Evolutionary conservation across 2,113 vertebrate species (phyloP).

Genomic region (Notechis scutatus): DNA sequence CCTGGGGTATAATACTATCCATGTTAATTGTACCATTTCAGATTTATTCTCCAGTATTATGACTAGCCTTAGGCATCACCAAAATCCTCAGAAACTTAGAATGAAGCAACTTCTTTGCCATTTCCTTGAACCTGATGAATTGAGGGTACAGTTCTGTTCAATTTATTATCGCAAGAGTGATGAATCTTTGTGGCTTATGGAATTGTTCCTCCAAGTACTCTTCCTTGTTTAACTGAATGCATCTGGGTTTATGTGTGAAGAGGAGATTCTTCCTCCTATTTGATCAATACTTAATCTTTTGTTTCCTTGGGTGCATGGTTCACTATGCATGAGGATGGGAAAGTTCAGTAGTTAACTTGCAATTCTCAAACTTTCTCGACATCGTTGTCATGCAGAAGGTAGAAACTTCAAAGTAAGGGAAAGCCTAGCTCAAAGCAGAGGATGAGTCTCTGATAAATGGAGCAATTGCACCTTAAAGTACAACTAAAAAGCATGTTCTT

Average conservation of each 20-base stretch:
- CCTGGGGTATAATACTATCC: slow-evolving; percentile 46
- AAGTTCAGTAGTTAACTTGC: neutral
- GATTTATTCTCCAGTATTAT: slow-evolving; percentile 67
- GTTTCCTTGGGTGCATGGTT: rapidly evolving
- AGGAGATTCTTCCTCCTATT: rapidly evolving
- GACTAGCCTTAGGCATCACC: slow-evolving; percentile 60
- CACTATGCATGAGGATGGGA: rapidly evolving
- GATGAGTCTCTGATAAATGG: neutral
- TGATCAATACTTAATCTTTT: neutral
- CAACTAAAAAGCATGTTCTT: neutral
- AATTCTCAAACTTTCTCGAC: neutral
- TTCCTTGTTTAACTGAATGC: slow-evolving; percentile 27
- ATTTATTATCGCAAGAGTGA: slow-evolving; percentile 53
- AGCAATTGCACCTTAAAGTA: neutral
- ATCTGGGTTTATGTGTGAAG: neutral
- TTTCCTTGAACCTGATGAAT: slow-evolving; percentile 59
- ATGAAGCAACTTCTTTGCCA: slow-evolving; percentile 50
- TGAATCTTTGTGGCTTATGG: slow-evolving; percentile 29
- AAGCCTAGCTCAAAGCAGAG: neutral
- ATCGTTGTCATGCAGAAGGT: neutral
- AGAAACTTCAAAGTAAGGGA: neutral
- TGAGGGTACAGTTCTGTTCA: slow-evolving; percentile 52
- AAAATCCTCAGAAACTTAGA: slow-evolving; percentile 54
- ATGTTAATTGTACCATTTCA: slow-evolving; percentile 65
- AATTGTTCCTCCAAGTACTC: slow-evolving; percentile 43